Evolutionary conservation across 2,797 vertebrate species (phyloP), one percentile per base, ranked within the genome.

Genomic region (Pteropus rufus): DNA sequence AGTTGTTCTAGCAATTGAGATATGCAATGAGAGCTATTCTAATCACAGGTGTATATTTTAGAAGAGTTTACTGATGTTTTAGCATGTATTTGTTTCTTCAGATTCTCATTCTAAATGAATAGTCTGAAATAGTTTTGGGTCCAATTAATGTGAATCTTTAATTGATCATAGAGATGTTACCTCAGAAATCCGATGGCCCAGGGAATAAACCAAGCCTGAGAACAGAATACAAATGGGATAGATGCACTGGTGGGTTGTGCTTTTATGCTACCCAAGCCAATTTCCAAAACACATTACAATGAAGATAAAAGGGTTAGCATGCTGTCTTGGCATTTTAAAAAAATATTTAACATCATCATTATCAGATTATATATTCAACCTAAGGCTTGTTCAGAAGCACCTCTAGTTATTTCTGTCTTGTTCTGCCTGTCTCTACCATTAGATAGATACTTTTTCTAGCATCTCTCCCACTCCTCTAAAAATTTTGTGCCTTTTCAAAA

Each of bases 91-190:
- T 91, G 70, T 9, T 26, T 76, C 31, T 52, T 44, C 4, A 4
- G 84, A 67, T 75, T 92, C 67, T 96, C 60, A 64, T 80, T 90
- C 26, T 79, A 92, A 95, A 73, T 18, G 14, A 93, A 56, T 6
- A 60, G 31, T n/a, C 36, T 76, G 29, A 69, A 86, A 56, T 15
- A 88, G 23, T 93, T 85, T 36, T 0, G 12, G 62, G 31, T 16
- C 16, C 72, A 72, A 69, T 93, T 46, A 94, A 93, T 52, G 18
- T 29, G 86, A 91, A 89, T 70, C 10, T 65, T 93, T 91, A 94
- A 76, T 4, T 52, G 64, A 93, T 80, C n/a, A 81, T n/a, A 80
- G 44, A 79, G 58, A 64, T 5, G n/a, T 29, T 83, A 87, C 75
- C 54, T 84, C 58, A 54, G 23, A 44, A 91, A 56, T 52, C 72